Evolutionary conservation across 2,113 vertebrate species (phyloP), one percentile per base, ranked within the genome.

Genomic region (Uria aalge): DNA sequence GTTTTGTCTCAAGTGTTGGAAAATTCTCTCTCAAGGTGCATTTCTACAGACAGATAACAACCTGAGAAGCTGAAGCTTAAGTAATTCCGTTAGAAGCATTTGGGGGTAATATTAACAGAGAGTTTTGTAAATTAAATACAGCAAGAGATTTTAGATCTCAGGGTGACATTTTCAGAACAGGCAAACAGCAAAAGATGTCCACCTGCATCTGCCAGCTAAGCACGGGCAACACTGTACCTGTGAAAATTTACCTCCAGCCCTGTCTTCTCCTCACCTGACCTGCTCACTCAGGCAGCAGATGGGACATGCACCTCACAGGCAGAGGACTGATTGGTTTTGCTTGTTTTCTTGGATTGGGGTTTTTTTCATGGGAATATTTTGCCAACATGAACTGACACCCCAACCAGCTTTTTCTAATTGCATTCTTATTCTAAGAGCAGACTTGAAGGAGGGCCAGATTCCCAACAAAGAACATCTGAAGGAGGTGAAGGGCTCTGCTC

Each of bases 141-240:
- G 67, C 32, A 47, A 88, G 88, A 47, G 9, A 74, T 88, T 71
- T 83, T 41, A 55, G 32, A 88, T 73, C 74, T 85, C 53, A 60
- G 62, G 53, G 32, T 27, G 15, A 63, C 36, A 7, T 15, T 53
- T 60, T 87, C 53, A 88, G 71, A 88, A 40, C 29, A 56, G 11
- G 12, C 40, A 87, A 86, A 52, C 1, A 7, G 47, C 40, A 64
- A 68, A 36, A 48, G 19, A 26, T 63, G 24, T 32, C 63, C 77
- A 48, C 24, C 27, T 66, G 23, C 32, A 40, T 40, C 53, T 93
- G 73, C 27, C 81, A 69, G 41, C 29, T 38, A 36, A 72, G 43
- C 43, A 64, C 0, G 0, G 16, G 23, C 12, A 2, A n/a, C 20
- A 30, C 6, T 0, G 0, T 73, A 56, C 30, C 80, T 60, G 48